phyloP scores from a whole-genome alignment of 1,140 invertebrate genomes.

The Plodia interpunctella region DNA sequence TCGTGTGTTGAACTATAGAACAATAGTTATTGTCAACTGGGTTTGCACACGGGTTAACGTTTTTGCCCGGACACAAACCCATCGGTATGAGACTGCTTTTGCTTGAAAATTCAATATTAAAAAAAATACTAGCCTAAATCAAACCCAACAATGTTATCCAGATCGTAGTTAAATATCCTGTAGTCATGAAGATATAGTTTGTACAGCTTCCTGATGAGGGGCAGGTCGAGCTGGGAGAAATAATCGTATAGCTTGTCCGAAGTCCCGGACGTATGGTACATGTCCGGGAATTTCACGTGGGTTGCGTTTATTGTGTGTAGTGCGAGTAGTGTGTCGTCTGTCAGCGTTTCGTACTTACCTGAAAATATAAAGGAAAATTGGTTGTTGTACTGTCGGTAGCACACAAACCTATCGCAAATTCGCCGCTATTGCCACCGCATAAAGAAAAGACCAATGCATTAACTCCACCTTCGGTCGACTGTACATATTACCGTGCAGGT shows the following conservation, averaged over 20 bases:
- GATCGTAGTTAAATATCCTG: slow-evolving; percentile 87
- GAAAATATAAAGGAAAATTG: slow-evolving; percentile 25
- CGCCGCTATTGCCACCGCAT: no score
- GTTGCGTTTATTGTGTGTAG: slow-evolving; percentile 81
- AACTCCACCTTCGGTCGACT: no score
- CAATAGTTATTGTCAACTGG: no score
- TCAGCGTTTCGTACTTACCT: slow-evolving; percentile 84
- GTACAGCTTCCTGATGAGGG: slow-evolving; percentile 83
- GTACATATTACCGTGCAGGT: no score
- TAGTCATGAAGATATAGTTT: slow-evolving; percentile 88
- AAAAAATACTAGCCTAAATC: slow-evolving; percentile 74
- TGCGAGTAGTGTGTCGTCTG: slow-evolving; percentile 83
- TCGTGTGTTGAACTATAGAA: no score
- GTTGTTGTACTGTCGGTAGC: no score
- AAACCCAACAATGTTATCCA: slow-evolving; percentile 85
- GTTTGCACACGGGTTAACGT: no score
- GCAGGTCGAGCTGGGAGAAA: slow-evolving; percentile 83
- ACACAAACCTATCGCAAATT: no score
- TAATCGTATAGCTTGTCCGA: slow-evolving; percentile 83
- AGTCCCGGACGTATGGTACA: slow-evolving; percentile 81
- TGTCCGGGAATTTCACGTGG: slow-evolving; percentile 81
- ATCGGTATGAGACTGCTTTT: no score
- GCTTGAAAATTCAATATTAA: no score
- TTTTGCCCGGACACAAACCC: no score
- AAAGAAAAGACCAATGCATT: no score